Percentiles rank a stretch among this genome's conserved stretches.
These are phyloP conservation scores for Pedionomus torquatus DNA, from an alignment of 2,113 vertebrate genomes.

Conservation along the genomic window DNA sequence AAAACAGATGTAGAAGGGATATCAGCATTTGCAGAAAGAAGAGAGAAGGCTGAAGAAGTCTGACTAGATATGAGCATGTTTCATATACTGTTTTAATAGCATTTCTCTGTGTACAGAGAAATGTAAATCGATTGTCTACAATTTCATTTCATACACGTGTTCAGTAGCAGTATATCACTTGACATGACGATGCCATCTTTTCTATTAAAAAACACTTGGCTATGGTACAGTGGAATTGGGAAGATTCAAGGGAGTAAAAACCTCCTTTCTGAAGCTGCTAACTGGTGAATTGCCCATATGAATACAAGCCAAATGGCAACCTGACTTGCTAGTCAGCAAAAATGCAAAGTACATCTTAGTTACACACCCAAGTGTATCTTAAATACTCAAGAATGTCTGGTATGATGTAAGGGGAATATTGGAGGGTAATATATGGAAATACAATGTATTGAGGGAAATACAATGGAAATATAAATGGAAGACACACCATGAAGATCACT, in stretches of 20 bases:
- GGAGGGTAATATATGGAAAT: background rate
- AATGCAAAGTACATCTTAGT: background rate
- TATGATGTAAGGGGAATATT: background rate
- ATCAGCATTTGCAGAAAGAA: background rate
- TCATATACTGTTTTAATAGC: background rate
- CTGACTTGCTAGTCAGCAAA: background rate
- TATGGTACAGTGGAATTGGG: accelerated
- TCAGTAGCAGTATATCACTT: background rate
- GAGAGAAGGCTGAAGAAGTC: background rate
- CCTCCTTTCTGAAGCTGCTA: background rate
- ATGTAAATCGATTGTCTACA: background rate
- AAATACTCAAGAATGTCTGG: background rate
- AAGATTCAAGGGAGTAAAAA: background rate
- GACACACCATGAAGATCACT: background rate
- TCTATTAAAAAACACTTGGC: background rate
- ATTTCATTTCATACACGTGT: background rate
- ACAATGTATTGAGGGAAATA: too few species aligned
- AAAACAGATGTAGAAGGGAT: background rate
- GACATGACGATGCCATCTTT: background rate
- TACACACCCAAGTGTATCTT: background rate
- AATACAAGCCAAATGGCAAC: background rate
- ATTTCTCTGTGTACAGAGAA: background rate
- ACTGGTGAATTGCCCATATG: background rate
- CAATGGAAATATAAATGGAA: too few species aligned
- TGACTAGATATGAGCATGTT: background rate